Evolutionary conservation across 2,888 invertebrate species (phyloP).

Genomic region (Eristalis tenax): DNA sequence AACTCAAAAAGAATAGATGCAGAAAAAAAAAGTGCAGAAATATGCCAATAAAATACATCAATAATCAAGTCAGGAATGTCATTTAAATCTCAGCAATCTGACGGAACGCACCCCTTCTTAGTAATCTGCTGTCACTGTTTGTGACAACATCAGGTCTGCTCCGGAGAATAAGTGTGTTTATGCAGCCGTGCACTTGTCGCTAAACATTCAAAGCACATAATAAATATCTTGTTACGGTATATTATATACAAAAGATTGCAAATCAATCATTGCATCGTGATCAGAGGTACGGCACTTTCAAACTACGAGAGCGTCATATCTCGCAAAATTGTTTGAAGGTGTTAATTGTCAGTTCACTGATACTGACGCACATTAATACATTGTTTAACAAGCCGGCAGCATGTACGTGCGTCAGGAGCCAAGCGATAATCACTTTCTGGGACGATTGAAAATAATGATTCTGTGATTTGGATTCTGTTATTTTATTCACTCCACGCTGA

Average conservation of each 20-base stretch:
- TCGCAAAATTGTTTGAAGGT: background rate
- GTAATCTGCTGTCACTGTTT: background rate
- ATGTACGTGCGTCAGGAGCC: too few species aligned
- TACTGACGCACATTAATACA: too few species aligned
- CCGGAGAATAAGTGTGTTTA: background rate
- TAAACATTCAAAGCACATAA: background rate
- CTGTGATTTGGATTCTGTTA: too few species aligned
- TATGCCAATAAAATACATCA: background rate
- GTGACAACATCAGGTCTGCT: background rate
- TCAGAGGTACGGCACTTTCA: background rate
- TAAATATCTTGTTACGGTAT: background rate
- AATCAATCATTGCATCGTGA: background rate
- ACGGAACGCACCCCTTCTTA: background rate
- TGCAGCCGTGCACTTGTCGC: background rate
- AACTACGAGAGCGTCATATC: background rate
- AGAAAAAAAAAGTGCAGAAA: background rate
- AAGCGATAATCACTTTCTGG: too few species aligned
- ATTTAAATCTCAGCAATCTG: background rate
- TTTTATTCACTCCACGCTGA: too few species aligned
- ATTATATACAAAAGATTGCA: background rate
- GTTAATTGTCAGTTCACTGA: background rate
- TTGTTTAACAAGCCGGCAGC: too few species aligned
- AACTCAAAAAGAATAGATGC: too few species aligned
- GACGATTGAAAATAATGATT: too few species aligned
- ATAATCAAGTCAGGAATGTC: background rate